Evolutionary conservation across 2,113 vertebrate genomes (phyloP), one percentile per base, ranked within the genome.

Genomic region (Raja brachyura): DNA sequence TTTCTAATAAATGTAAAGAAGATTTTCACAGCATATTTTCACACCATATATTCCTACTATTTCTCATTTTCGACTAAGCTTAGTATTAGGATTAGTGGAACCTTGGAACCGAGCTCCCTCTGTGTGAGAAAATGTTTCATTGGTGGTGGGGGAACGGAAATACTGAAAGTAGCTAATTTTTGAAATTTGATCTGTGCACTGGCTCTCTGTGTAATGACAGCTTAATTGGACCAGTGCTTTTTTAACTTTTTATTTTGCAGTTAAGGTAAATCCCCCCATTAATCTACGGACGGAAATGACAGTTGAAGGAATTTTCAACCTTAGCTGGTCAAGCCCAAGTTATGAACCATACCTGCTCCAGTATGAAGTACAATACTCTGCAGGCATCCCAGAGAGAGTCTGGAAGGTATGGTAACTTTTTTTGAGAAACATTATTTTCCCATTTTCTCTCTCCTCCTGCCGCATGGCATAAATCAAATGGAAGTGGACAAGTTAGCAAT

Each of bases 201-300:
- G 56, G 1, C 5, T 86, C 7, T 86, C 83, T 61, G 11, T 25
- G 56, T 63, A 66, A 3, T 28, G 1, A 31, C 61, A 88, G 59
- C 59, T 61, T 86, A 13, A n/a, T 61, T 81, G 39, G 54, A 48
- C 20, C 78, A 83, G 20, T 59, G 54, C 1, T 56, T 66, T 85
- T 5, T 85, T 54, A 73, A 5, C 18, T 20, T 22, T 73, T 73
- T 16, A 14, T 54, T 68, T 93, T 66, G 3, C 96, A 99, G 98
- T 96, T 93, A 97, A 96, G 94, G 98, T 98, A n/a, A 95, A 96
- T 70, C 96, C 97, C 93, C 98, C 98, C 0, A 31, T 93, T 81
- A 94, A 96, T 94, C 95, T 99, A 81, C 96, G 78, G 31, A 95
- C 97, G 81, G 95, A 96, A 93, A 97, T 98, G 94, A 97, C 96